phyloP scores from a whole-genome alignment of 92 coral and sea anemone genomes.

The Umimayanthus kanabou region DNA sequence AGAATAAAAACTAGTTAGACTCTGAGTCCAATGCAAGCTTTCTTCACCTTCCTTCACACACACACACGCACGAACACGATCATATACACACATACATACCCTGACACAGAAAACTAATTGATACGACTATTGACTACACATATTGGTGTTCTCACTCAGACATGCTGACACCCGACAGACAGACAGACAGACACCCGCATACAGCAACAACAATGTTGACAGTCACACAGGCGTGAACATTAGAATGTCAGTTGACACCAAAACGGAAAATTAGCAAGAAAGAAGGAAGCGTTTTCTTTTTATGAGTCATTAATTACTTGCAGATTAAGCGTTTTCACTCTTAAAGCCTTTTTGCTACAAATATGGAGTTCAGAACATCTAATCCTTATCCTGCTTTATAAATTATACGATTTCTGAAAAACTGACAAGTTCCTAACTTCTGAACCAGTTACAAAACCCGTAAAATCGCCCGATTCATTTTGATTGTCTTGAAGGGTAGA shows the following conservation, averaged over 20 bases:
- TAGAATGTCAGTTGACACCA: background rate
- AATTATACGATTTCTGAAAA: background rate
- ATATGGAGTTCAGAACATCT: background rate
- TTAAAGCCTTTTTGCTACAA: background rate
- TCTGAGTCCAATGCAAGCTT: too few species aligned
- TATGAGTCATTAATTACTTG: background rate
- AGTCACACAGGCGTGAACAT: background rate
- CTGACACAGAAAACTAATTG: too few species aligned
- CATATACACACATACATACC: too few species aligned
- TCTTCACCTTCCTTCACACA: too few species aligned
- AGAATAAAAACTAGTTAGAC: too few species aligned
- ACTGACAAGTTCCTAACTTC: background rate
- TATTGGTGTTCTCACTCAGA: too few species aligned
- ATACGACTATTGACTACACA: too few species aligned
- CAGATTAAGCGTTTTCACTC: slow-evolving; percentile 30
- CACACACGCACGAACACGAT: too few species aligned
- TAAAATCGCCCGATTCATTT: too few species aligned
- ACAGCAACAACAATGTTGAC: background rate
- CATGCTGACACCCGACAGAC: too few species aligned
- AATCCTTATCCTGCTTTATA: background rate
- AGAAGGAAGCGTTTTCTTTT: background rate
- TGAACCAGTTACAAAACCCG: background rate
- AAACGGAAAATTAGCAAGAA: background rate
- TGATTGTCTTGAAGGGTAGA: background rate
- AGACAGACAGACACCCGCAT: background rate